Evolutionary conservation across 2,888 invertebrate genomes (phyloP), one percentile per base, ranked within the genome.

Genomic region (Lysandra bellargus): DNA sequence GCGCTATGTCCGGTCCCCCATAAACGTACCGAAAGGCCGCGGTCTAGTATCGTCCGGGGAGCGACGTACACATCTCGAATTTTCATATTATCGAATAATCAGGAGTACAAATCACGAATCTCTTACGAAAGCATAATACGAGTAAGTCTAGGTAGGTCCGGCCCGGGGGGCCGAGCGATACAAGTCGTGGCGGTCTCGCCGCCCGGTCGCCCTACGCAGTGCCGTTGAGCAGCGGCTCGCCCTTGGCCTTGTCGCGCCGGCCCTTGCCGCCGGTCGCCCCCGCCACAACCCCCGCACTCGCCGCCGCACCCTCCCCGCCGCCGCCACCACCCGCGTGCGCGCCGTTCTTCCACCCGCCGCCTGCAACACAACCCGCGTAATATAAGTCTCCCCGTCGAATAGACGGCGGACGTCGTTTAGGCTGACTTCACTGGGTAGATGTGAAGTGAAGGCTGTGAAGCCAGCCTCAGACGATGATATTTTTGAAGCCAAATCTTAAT

Each of bases 211-310:
- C 80, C 89, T 95, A 95, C 90, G 95, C 94, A 84, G 96, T 95
- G 92, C 96, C 96, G 91, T 96, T 96, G 84, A 96, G 95, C 90
- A 96, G 94, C 88, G 96, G 92, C 91, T 96, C 96, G 84, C 85
- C 82, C 88, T 96, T 96, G 84, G 95, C 92, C 91, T 95, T 95
- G 79, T 78, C 82, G 80, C 82, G 84, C 83, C 80, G 78, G 82
- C 82, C 81, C 81, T 80, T 82, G 79, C 74, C 81, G 57, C 57
- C 49, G 9, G 49, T 17, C 57, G 14, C 57, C 78, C 78, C 81
- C 81, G 82, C 82, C 81, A 64, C 82, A 1, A 1, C 40, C 7
- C 44, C 44, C 37, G 2, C 37, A 37, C 37, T 2, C 82, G 80
- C 82, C 83, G 44, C 82, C 82, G 79, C 81, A 80, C 37, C 83